Evolutionary conservation across 2,113 vertebrate genomes (phyloP).

Genomic region (Oryzias javanicus): DNA sequence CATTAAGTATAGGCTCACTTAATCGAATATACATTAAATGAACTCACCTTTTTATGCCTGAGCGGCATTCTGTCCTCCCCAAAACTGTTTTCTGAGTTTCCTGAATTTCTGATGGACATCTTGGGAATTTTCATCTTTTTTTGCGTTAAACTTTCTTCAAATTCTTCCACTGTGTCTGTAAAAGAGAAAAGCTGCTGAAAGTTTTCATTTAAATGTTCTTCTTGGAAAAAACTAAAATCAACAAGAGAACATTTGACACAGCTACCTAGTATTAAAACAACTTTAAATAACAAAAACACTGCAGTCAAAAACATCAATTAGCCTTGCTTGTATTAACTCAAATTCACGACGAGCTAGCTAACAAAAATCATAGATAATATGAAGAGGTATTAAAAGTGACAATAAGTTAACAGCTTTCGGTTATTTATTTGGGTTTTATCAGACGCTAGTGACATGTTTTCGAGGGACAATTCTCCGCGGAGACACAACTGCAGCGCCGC

Average conservation of each 20-base stretch:
- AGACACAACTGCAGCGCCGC: constrained; percentile 54
- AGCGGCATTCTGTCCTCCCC: constrained; percentile 92
- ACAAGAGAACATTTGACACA: no score
- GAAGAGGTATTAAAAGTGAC: neutral
- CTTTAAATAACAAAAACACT: neutral
- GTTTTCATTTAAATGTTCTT: neutral
- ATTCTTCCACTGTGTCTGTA: constrained; percentile 83
- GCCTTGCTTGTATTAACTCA: neutral
- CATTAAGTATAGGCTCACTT: neutral
- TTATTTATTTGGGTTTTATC: neutral
- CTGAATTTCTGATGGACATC: constrained; percentile 89
- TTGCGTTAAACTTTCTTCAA: constrained; percentile 98
- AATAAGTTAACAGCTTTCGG: no score
- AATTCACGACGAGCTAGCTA: neutral
- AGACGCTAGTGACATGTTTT: constrained; percentile 14
- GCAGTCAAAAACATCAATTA: neutral
- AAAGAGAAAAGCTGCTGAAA: constrained; percentile 28
- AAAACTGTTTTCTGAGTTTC: constrained; percentile 92
- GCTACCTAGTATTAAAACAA: neutral
- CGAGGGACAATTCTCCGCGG: constrained; percentile 13
- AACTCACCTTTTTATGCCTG: constrained; percentile 94
- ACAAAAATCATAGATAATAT: neutral
- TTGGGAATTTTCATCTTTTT: constrained; percentile 99
- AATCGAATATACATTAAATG: neutral
- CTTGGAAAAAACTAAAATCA: no score